phyloP scores from a whole-genome alignment of 1,140 invertebrate species.

The Zaprionus ghesquierei region DNA sequence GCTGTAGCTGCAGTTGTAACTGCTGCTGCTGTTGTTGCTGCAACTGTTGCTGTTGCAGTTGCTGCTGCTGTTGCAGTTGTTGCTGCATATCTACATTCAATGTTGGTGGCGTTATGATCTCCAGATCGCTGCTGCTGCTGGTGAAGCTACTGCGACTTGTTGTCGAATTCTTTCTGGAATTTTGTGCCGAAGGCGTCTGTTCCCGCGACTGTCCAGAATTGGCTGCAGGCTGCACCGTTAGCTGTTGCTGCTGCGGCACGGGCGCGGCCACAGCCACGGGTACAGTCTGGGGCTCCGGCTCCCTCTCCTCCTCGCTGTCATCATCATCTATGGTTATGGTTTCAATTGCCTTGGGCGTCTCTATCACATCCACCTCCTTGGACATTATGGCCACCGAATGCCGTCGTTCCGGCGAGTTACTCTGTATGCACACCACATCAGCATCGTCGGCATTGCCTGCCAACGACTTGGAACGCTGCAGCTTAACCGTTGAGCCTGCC shows the following conservation, averaged over 20 bases:
- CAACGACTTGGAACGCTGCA: conserved; percentile 66
- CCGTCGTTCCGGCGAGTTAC: conserved; percentile 34
- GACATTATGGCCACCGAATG: conserved; percentile 71
- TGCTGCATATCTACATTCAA: conserved; percentile 1
- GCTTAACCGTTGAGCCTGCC: neutral
- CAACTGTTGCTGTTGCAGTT: neutral
- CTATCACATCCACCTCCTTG: conserved; percentile 60
- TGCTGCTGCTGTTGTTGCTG: neutral
- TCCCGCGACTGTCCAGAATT: neutral
- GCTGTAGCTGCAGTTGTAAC: too few species aligned
- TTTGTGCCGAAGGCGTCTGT: conserved; percentile 12
- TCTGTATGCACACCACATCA: neutral
- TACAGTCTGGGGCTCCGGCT: neutral
- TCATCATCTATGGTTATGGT: conserved; percentile 70
- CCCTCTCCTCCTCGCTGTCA: conserved; percentile 44
- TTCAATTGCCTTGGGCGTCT: conserved; percentile 49
- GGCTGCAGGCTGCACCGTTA: neutral
- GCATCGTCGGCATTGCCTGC: conserved; percentile 17
- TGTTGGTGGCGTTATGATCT: conserved; percentile 23
- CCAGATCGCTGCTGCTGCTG: conserved; percentile 54
- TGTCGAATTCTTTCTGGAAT: conserved; percentile 34
- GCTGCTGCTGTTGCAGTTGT: neutral
- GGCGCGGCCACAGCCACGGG: too few species aligned
- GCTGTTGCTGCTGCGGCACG: neutral
- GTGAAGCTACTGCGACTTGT: conserved; percentile 33